Evolutionary conservation across 2,113 vertebrate genomes (phyloP).

Genomic region (Podarcis raffonei): DNA sequence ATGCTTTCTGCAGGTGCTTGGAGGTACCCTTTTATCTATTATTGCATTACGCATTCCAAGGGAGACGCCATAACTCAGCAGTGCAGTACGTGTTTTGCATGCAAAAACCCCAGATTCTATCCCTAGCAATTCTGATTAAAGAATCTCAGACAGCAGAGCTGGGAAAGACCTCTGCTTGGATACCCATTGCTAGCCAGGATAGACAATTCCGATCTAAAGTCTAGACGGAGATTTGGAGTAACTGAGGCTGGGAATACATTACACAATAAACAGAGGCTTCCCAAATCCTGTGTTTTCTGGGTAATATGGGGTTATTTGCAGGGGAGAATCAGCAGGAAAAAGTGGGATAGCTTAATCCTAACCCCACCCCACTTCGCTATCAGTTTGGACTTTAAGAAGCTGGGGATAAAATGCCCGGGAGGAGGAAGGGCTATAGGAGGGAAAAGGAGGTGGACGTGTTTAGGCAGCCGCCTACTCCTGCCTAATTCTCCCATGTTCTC

Average conservation of each 20-base stretch:
- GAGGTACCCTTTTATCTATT: background rate
- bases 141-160: background rate
- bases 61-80: background rate
- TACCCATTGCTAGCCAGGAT: background rate
- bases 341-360: background rate
- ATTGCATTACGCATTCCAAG: slow-evolving; percentile 2
- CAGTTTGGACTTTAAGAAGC: background rate
- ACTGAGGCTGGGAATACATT: background rate
- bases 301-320: no score
- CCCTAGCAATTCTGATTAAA: background rate
- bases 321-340: background rate
- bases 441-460: no score
- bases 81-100: background rate
- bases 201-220: background rate
- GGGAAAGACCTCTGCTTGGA: background rate
- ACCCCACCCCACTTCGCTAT: background rate
- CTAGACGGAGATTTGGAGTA: background rate
- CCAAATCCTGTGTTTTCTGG: background rate
- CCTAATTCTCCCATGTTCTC: background rate
- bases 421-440: background rate
- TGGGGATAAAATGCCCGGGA: background rate
- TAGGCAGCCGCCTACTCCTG: background rate
- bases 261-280: background rate
- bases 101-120: background rate
- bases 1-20: background rate